phyloP scores from a whole-genome alignment of 2,888 invertebrate genomes.

The Philaethria dido region DNA sequence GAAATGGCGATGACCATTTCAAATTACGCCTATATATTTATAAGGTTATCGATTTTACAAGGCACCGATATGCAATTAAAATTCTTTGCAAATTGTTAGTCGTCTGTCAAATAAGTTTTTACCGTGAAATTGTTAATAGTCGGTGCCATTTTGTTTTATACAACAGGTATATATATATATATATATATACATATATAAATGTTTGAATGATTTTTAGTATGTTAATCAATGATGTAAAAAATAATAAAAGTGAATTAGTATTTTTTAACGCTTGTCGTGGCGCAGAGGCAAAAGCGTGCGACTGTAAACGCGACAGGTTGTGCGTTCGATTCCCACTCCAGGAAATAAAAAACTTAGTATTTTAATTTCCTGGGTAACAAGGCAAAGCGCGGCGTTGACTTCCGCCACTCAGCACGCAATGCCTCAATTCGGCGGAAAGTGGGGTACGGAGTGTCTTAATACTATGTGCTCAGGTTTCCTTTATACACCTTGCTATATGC shows the following conservation, averaged over 20 bases:
- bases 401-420: too few species aligned
- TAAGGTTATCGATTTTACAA: conserved; percentile 34
- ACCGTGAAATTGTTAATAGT: conserved; percentile 64
- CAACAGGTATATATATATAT: background rate
- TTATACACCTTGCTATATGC: too few species aligned
- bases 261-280: too few species aligned
- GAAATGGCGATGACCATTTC: background rate
- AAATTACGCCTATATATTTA: conserved; percentile 18
- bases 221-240: background rate
- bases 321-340: too few species aligned
- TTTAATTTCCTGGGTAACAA: too few species aligned
- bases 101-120: conserved; percentile 58
- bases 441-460: too few species aligned
- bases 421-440: too few species aligned
- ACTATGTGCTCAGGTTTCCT: too few species aligned
- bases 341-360: too few species aligned
- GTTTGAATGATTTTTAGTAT: background rate
- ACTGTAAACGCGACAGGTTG: too few species aligned
- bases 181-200: background rate
- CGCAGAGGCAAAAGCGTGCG: too few species aligned
- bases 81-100: conserved; percentile 45
- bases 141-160: conserved; percentile 38
- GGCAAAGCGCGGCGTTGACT: too few species aligned
- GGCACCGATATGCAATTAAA: conserved; percentile 49
- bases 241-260: background rate